These are phyloP conservation scores for Panopea generosa DNA, from an alignment of 2,888 invertebrate species.

Conservation along the genomic window DNA sequence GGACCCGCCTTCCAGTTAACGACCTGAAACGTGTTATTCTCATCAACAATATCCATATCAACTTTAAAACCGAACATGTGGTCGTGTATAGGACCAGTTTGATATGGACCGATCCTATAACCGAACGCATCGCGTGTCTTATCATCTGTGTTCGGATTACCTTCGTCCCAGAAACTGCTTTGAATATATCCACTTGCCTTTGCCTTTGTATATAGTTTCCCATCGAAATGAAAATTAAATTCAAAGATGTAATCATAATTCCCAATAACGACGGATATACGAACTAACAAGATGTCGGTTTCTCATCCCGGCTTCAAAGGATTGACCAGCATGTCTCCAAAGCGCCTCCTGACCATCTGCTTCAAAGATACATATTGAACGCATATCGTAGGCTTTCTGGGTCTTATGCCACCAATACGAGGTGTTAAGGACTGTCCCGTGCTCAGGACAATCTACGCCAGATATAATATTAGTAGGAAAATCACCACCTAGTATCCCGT, in stretches of 20 bases:
- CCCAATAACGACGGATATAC: constrained; percentile 64
- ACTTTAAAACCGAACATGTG: constrained; percentile 64
- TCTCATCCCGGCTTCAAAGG: constrained; percentile 61
- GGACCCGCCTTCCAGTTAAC: constrained; percentile 55
- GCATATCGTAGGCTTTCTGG: constrained; percentile 41
- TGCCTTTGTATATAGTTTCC: constrained; percentile 42
- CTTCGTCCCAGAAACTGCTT: constrained; percentile 56
- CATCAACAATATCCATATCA: constrained; percentile 61
- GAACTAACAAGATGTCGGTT: constrained; percentile 62
- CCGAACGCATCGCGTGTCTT: constrained; percentile 50
- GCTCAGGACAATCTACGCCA: constrained; percentile 71
- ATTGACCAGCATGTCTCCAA: constrained; percentile 57
- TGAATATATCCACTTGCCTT: constrained; percentile 55
- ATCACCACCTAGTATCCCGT: constrained; percentile 61
- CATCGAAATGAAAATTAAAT: constrained; percentile 61
- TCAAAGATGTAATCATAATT: constrained; percentile 70
- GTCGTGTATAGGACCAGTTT: constrained; percentile 59
- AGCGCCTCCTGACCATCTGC: constrained; percentile 63
- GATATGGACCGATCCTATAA: constrained; percentile 46
- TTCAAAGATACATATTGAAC: constrained; percentile 72
- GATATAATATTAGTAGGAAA: constrained; percentile 43
- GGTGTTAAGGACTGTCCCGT: constrained; percentile 60
- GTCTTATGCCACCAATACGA: constrained; percentile 54
- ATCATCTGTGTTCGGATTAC: constrained; percentile 10
- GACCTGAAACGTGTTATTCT: constrained; percentile 54